Conservation (phyloP, 2,888 invertebrate species). For the Troides oblongomaculatus region DNA sequence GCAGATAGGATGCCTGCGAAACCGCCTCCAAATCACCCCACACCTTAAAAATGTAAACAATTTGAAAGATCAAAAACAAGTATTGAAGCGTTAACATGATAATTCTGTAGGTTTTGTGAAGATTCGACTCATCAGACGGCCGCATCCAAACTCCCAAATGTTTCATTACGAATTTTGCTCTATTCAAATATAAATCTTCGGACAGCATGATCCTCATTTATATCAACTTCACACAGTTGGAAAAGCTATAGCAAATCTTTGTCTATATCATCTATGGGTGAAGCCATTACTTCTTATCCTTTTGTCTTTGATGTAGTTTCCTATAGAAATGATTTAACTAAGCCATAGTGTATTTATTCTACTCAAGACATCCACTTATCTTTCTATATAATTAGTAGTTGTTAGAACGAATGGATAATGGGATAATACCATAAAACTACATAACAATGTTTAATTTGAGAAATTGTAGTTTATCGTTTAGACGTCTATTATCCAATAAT, state of each 20-base stretch:
- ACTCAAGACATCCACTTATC: too few relatives aligned
- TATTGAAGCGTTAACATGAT: slow-evolving; percentile 61
- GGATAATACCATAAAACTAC: slow-evolving; percentile 12
- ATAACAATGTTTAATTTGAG: background rate
- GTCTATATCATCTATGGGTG: background rate
- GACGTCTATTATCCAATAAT: background rate
- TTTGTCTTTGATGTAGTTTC: background rate
- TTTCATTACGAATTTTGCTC: slow-evolving; percentile 66
- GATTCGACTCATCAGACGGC: slow-evolving; percentile 39
- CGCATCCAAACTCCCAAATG: slow-evolving; percentile 68
- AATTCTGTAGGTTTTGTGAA: slow-evolving; percentile 45
- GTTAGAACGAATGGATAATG: slow-evolving; percentile 16
- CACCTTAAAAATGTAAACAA: slow-evolving; percentile 59
- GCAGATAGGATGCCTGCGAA: slow-evolving; percentile 61
- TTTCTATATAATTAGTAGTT: background rate
- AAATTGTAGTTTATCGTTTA: background rate
- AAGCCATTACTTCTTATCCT: too few relatives aligned
- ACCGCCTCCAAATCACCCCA: slow-evolving; percentile 69
- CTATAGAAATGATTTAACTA: background rate
- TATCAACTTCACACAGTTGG: background rate
- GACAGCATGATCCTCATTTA: slow-evolving; percentile 26
- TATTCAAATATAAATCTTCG: slow-evolving; percentile 57
- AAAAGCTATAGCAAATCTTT: background rate
- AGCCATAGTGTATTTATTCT: too few relatives aligned
- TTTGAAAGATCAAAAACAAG: slow-evolving; percentile 62